Evolutionary conservation across 2,888 invertebrate species (phyloP).

Genomic region (Diarsia brunnea): DNA sequence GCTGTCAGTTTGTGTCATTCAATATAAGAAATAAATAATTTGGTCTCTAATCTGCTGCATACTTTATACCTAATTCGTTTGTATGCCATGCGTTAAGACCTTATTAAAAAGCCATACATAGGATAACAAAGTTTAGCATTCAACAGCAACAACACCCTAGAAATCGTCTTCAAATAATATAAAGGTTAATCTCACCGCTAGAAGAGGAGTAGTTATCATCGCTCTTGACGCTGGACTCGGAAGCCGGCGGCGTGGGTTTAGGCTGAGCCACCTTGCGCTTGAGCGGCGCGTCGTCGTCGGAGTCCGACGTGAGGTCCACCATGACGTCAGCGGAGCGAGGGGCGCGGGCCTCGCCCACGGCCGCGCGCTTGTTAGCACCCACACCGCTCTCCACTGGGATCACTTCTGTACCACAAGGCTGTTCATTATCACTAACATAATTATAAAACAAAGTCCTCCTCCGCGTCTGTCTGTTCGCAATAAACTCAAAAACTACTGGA

Average conservation of each 20-base stretch:
- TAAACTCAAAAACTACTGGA: too few species aligned
- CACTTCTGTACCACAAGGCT: slow-evolving; percentile 78
- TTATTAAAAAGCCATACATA: not conserved
- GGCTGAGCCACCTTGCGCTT: slow-evolving; percentile 90
- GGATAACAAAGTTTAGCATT: not conserved
- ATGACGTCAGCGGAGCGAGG: slow-evolving; percentile 81
- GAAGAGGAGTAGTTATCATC: slow-evolving; percentile 85
- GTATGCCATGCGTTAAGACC: not conserved
- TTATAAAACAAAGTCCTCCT: too few species aligned
- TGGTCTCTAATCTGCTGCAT: not conserved
- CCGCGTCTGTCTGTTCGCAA: too few species aligned
- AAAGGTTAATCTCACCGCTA: slow-evolving; percentile 70
- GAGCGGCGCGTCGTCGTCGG: slow-evolving; percentile 93
- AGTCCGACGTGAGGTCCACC: slow-evolving; percentile 94
- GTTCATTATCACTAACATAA: too few species aligned
- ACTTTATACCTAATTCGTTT: not conserved
- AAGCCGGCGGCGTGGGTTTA: slow-evolving; percentile 84
- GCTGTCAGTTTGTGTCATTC: not conserved
- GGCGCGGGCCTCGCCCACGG: slow-evolving; percentile 79
- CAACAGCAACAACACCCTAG: not conserved
- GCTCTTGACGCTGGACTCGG: slow-evolving; percentile 75
- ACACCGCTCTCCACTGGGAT: slow-evolving; percentile 84
- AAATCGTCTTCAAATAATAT: not conserved
- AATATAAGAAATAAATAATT: not conserved
- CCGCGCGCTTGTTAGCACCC: slow-evolving; percentile 80